Evolutionary conservation across 2,888 invertebrate species (phyloP).

Genomic region (Trisateles emortualis): DNA sequence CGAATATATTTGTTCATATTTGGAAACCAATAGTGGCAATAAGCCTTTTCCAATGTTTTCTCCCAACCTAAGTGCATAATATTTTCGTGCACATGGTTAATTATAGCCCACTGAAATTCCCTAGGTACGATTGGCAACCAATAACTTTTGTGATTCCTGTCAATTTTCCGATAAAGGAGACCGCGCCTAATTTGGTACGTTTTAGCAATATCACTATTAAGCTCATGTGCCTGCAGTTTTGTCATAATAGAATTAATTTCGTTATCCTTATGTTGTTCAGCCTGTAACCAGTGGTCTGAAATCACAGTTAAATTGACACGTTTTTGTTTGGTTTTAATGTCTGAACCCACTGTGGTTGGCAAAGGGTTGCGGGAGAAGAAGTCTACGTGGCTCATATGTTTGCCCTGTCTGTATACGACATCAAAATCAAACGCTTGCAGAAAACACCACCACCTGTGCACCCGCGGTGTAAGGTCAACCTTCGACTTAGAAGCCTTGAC

Average conservation of each 20-base stretch:
- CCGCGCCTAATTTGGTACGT: conserved; percentile 29
- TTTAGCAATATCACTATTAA: conserved; percentile 18
- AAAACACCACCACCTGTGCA: conserved; percentile 14
- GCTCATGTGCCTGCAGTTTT: conserved; percentile 5
- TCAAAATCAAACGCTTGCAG: conserved; percentile 14
- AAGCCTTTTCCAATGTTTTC: conserved; percentile 39
- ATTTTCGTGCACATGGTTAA: conserved; percentile 8
- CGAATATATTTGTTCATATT: conserved; percentile 43
- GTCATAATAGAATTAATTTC: conserved; percentile 9
- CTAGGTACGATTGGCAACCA: conserved; percentile 6
- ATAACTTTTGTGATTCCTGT: conserved; percentile 21
- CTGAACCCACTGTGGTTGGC: background rate
- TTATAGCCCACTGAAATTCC: conserved; percentile 8
- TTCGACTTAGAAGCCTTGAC: background rate
- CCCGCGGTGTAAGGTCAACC: background rate
- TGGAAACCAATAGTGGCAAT: conserved; percentile 48
- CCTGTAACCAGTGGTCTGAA: conserved; percentile 16
- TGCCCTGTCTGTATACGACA: background rate
- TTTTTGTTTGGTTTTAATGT: conserved; percentile 11
- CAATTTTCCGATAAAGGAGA: conserved; percentile 26
- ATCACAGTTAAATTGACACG: conserved; percentile 12
- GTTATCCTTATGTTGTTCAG: conserved; percentile 13
- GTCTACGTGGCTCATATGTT: conserved; percentile 22
- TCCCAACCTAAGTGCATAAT: conserved; percentile 21
- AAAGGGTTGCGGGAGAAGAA: conserved; percentile 24